Evolutionary conservation across 2,888 invertebrate genomes (phyloP), one percentile per base, ranked within the genome.

Genomic region (Drosophila pseudotalamancana): DNA sequence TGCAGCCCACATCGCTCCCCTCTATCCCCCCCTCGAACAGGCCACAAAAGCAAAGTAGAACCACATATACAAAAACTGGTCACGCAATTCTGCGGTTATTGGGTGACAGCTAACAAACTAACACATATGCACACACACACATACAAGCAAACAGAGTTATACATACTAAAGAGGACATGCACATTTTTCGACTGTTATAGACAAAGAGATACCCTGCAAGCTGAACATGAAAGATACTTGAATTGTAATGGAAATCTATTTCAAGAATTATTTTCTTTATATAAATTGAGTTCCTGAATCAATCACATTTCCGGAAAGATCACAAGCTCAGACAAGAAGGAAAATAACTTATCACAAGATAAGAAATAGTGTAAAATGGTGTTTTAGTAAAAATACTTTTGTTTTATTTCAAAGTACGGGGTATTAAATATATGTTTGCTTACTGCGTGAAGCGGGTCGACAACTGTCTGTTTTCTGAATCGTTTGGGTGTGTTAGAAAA

Each of bases 81-180:
- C 85, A 87, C 83, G 87, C 83, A 83, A 78, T 65, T 57, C 56
- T 71, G 77, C 55, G 73, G 71, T 80, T 62, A 66, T 62, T 69
- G 59, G 65, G 39, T 56, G 68, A 68, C 72, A 68, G 69, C 53
- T 69, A 39, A 37, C 66, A 72, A 42, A 66, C 51, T 51, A 39
- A 53, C 51, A 60, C 46, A 61, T 25, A 34, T 11, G 16, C 3
- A 37, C 1, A 9, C 11, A 32, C n/a, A 27, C 40, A 16, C 14
- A 35, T 45, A 27, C n/a, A n/a, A 3, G 31, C 4, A 14, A 8
- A 29, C 12, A 18, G 14, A 43, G 11, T 23, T 16, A 8, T 32
- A 45, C 39, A 49, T 39, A 48, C 40, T 27, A 25, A 50, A 27
- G 19, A 9, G 40, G 6, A 32, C 34, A 25, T 3, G 1, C 0